Evolutionary conservation across 2,113 vertebrate genomes (phyloP).

Genomic region (Anguilla rostrata): DNA sequence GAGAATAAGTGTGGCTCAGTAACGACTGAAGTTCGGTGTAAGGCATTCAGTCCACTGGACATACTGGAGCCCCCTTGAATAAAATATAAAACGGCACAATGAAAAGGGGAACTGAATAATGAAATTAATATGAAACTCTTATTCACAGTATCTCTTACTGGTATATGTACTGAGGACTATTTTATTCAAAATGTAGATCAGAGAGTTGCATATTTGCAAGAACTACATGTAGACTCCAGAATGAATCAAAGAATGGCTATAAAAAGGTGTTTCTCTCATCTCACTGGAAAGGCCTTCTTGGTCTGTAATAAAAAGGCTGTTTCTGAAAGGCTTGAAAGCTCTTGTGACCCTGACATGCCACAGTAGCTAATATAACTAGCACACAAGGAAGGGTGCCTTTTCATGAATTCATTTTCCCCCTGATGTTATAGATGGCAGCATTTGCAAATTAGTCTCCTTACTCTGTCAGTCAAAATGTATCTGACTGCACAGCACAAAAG

Average conservation of each 20-base stretch:
- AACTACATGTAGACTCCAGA: neutral
- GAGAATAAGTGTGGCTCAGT: neutral
- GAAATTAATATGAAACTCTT: neutral
- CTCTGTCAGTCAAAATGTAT: conserved; percentile 3
- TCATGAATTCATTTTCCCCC: conserved; percentile 15
- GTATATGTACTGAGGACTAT: neutral
- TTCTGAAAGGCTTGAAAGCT: conserved; percentile 8
- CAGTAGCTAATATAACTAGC: neutral
- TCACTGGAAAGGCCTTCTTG: neutral
- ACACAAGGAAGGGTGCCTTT: conserved; percentile 8
- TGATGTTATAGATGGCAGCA: conserved; percentile 15
- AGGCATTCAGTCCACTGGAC: neutral
- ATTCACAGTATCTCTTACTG: neutral
- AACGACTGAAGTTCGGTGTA: neutral
- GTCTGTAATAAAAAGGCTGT: neutral
- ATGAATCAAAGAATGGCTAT: neutral
- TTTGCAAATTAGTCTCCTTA: conserved; percentile 10
- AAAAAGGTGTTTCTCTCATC: neutral
- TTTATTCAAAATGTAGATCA: neutral
- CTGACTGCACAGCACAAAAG: conserved; percentile 3
- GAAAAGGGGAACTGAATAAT: neutral
- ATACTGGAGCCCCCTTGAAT: neutral
- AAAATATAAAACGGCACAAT: neutral
- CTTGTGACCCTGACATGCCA: neutral
- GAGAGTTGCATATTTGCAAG: neutral